phyloP scores from a whole-genome alignment of 2,797 vertebrate genomes.

The Valencia hispanica region DNA sequence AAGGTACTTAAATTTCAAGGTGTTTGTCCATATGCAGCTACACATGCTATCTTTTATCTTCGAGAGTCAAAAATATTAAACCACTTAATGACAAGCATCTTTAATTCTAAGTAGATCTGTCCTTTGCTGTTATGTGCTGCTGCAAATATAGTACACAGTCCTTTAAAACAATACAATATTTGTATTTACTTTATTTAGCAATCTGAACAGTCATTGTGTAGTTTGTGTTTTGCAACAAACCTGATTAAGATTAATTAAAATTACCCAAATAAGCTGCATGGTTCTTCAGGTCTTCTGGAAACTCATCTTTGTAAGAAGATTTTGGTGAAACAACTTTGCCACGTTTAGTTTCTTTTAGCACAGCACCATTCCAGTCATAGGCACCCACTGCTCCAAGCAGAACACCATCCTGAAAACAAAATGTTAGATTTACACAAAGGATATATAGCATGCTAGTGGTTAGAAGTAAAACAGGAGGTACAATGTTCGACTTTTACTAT shows the following conservation, averaged over 20 bases:
- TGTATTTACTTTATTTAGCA: background rate
- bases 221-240: background rate
- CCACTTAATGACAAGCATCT: background rate
- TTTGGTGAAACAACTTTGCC: slow-evolving; percentile 90
- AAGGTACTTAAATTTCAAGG: no score
- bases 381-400: slow-evolving; percentile 94
- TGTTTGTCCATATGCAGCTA: background rate
- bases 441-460: background rate
- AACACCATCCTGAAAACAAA: slow-evolving; percentile 86
- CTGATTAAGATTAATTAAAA: background rate
- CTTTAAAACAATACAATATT: background rate
- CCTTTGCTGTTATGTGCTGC: background rate
- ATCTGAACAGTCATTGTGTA: background rate
- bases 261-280: slow-evolving; percentile 94
- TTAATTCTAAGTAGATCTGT: background rate
- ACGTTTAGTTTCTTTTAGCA: slow-evolving; percentile 91
- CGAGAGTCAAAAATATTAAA: background rate
- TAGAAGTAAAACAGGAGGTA: background rate
- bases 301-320: slow-evolving; percentile 90
- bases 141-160: background rate
- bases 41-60: background rate
- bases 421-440: background rate
- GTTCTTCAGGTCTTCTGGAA: slow-evolving; percentile 94
- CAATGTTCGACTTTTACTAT: background rate
- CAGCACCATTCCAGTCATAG: slow-evolving; percentile 95